Conservation (phyloP, 2,888 invertebrate genomes). For the Mythimna albipuncta region DNA sequence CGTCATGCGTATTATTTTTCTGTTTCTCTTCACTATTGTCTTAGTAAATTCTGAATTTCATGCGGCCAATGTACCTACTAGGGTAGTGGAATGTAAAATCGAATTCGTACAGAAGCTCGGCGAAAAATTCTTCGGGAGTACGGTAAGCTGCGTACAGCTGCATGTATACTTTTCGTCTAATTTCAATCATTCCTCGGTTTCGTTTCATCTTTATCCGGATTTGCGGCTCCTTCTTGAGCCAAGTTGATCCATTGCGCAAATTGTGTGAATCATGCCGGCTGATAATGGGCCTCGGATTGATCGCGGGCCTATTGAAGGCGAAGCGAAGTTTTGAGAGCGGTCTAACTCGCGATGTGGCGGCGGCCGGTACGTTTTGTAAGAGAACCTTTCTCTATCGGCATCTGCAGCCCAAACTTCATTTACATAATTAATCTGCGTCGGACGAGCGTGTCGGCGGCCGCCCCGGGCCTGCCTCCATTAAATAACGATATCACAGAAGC, state of each 20-base stretch:
- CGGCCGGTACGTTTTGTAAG: slow-evolving; percentile 73
- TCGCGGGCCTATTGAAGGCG: slow-evolving; percentile 69
- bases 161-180: slow-evolving; percentile 55
- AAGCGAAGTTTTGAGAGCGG: slow-evolving; percentile 70
- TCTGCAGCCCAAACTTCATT: slow-evolving; percentile 79
- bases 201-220: slow-evolving; percentile 64
- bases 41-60: slow-evolving; percentile 38
- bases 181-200: slow-evolving; percentile 53
- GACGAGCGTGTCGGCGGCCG: slow-evolving; percentile 70
- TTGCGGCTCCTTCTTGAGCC: slow-evolving; percentile 62
- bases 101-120: slow-evolving; percentile 15
- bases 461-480: slow-evolving; percentile 74
- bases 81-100: slow-evolving; percentile 21
- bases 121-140: not conserved
- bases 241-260: slow-evolving; percentile 71
- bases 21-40: slow-evolving; percentile 57
- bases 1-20: slow-evolving; percentile 61
- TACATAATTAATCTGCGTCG: slow-evolving; percentile 83
- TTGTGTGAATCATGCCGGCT: slow-evolving; percentile 73
- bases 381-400: slow-evolving; percentile 77
- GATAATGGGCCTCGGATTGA: slow-evolving; percentile 73
- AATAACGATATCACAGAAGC: slow-evolving; percentile 65
- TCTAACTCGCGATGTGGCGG: slow-evolving; percentile 62
- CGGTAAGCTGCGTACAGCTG: slow-evolving; percentile 31
- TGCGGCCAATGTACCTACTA: not conserved